A percentile compares a stretch with the other conserved stretches of the same genome.
These are phyloP conservation scores for Malurus leucopterus DNA, from an alignment of 2,797 vertebrate genomes.

Conservation along the genomic window DNA sequence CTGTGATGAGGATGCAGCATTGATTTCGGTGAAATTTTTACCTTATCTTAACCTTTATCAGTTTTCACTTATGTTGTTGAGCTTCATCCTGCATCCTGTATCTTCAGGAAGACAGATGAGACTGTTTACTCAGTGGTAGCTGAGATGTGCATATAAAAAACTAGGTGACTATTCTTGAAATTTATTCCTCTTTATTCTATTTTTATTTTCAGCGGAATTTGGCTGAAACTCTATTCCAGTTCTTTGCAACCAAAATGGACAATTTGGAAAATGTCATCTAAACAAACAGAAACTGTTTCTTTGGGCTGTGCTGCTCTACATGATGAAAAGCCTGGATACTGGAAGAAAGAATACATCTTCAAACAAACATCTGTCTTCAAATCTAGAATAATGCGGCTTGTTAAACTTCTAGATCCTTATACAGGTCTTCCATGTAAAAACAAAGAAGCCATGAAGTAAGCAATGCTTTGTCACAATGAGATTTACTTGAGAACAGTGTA, in stretches of 20 bases:
- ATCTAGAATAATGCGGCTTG: slow-evolving; percentile 67
- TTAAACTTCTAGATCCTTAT: slow-evolving; percentile 70
- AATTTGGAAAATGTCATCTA: slow-evolving; percentile 36
- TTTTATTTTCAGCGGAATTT: slow-evolving; percentile 73
- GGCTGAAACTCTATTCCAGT: slow-evolving; percentile 76
- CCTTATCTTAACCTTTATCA: not conserved
- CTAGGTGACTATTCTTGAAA: not conserved
- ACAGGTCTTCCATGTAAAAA: slow-evolving; percentile 81
- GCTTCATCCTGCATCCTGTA: not conserved
- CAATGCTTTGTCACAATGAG: not conserved
- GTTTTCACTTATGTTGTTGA: not conserved
- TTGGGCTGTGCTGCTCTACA: slow-evolving; percentile 14
- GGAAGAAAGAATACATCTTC: slow-evolving; percentile 82
- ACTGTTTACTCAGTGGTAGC: not conserved
- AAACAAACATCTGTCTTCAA: slow-evolving; percentile 66
- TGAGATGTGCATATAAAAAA: not conserved
- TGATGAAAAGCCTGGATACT: slow-evolving; percentile 73
- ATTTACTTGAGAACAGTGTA: not conserved
- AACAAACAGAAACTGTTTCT: slow-evolving; percentile 28
- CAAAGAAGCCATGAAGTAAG: slow-evolving; percentile 74
- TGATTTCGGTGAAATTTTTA: not conserved
- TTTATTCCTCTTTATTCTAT: not conserved
- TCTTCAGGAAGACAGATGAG: not conserved
- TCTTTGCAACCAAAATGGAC: slow-evolving; percentile 56
- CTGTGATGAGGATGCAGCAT: not conserved